These are phyloP conservation scores for Julus scandinavius DNA, from an alignment of 2,888 invertebrate species.

Conservation along the genomic window DNA sequence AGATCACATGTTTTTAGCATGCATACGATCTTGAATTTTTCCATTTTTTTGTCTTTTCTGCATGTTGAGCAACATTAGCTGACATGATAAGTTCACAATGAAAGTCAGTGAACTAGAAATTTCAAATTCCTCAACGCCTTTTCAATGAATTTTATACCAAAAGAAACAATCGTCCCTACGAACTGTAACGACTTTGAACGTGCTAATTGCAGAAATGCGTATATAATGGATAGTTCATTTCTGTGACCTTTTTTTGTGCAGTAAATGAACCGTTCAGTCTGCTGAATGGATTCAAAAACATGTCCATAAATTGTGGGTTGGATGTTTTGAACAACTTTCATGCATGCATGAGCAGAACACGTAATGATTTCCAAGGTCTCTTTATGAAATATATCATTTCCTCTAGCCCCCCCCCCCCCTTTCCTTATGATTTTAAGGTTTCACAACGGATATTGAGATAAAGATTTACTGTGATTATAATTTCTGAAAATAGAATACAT, in stretches of 20 bases:
- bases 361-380: background rate
- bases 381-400: background rate
- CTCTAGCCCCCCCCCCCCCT: no score
- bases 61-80: background rate
- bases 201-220: background rate
- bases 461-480: no score
- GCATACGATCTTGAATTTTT: slow-evolving; percentile 18
- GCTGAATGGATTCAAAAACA: background rate
- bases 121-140: background rate
- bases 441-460: no score
- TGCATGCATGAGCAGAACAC: background rate
- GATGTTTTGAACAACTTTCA: no score
- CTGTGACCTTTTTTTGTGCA: background rate
- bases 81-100: background rate
- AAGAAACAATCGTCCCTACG: background rate
- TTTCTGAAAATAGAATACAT: no score
- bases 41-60: background rate
- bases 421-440: no score
- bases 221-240: background rate
- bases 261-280: background rate
- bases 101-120: slow-evolving; percentile 31
- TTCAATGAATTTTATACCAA: background rate
- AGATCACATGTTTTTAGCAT: background rate
- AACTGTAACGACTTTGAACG: slow-evolving; percentile 25
- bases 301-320: no score